Evolutionary conservation across 1,140 invertebrate species (phyloP).

Genomic region (Glomeris maerens): DNA sequence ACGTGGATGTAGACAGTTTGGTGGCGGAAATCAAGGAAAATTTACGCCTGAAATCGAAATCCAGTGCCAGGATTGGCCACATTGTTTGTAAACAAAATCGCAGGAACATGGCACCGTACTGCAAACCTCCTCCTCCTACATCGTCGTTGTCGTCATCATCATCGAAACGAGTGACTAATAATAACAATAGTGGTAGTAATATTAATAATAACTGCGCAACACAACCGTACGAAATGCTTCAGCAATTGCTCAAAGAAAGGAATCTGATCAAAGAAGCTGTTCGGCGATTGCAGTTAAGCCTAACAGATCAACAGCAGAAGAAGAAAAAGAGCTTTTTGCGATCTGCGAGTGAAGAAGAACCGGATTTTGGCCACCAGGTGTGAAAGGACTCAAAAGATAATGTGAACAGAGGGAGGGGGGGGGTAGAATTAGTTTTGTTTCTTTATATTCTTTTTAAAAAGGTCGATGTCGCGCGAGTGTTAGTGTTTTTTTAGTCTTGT

Average conservation of each 20-base stretch:
- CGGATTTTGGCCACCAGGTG: too few relatives aligned
- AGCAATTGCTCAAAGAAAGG: conserved; percentile 45
- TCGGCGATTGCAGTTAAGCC: conserved; percentile 44
- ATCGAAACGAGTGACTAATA: conserved; percentile 17
- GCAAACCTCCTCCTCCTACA: conserved; percentile 35
- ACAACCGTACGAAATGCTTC: conserved; percentile 49
- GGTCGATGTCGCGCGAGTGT: too few relatives aligned
- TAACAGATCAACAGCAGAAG: too few relatives aligned
- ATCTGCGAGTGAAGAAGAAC: too few relatives aligned
- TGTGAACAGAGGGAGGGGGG: too few relatives aligned
- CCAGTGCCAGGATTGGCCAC: conserved; percentile 33
- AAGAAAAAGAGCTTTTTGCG: too few relatives aligned
- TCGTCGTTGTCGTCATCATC: too few relatives aligned
- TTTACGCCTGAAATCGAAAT: conserved; percentile 40
- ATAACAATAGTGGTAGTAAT: conserved; percentile 18
- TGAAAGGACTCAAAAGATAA: too few relatives aligned
- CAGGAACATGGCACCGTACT: conserved; percentile 46
- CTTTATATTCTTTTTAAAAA: too few relatives aligned
- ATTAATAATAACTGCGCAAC: conserved; percentile 28
- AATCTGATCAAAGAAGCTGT: conserved; percentile 56
- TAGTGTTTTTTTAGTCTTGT: too few relatives aligned
- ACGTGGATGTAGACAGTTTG: conserved; percentile 45
- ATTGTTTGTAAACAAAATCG: conserved; percentile 29
- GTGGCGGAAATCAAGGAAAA: conserved; percentile 55
- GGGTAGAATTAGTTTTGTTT: too few relatives aligned